These are phyloP conservation scores for Ceratosolen solmsi DNA, from an alignment of 1,140 invertebrate genomes.

Conservation along the genomic window DNA sequence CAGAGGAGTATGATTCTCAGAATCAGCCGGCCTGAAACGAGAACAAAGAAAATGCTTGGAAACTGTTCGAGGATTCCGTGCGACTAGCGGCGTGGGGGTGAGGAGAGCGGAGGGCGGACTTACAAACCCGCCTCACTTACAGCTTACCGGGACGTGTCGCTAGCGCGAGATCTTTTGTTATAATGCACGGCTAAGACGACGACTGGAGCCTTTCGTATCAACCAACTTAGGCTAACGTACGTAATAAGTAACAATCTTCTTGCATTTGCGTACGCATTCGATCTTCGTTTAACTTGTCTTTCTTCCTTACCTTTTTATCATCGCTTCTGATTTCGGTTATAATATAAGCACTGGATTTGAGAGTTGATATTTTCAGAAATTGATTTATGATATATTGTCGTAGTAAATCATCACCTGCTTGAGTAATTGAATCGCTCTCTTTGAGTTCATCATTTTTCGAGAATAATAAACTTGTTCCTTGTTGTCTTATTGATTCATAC, in stretches of 20 bases:
- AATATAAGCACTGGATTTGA: too few relatives aligned
- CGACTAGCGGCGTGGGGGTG: neutral
- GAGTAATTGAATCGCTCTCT: too few relatives aligned
- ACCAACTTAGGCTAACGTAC: neutral
- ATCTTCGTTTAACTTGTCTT: neutral
- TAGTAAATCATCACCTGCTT: too few relatives aligned
- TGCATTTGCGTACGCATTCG: neutral
- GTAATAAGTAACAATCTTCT: too few relatives aligned
- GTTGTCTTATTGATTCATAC: too few relatives aligned
- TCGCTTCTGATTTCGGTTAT: too few relatives aligned
- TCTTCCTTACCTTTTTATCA: too few relatives aligned
- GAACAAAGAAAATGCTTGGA: slow-evolving; percentile 47
- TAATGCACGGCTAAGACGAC: neutral
- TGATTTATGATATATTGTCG: too few relatives aligned
- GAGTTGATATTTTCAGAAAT: too few relatives aligned
- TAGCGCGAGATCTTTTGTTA: slow-evolving; percentile 22
- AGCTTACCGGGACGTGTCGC: neutral
- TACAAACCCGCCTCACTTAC: neutral
- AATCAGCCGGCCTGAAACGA: neutral
- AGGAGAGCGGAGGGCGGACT: neutral
- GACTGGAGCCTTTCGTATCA: neutral
- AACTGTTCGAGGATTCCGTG: neutral
- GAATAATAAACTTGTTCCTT: too few relatives aligned
- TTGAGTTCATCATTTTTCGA: too few relatives aligned
- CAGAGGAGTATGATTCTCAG: slow-evolving; percentile 29